Evolutionary conservation across 92 coral and sea anemone species (phyloP).

Genomic region (Palythoa caribaeorum): DNA sequence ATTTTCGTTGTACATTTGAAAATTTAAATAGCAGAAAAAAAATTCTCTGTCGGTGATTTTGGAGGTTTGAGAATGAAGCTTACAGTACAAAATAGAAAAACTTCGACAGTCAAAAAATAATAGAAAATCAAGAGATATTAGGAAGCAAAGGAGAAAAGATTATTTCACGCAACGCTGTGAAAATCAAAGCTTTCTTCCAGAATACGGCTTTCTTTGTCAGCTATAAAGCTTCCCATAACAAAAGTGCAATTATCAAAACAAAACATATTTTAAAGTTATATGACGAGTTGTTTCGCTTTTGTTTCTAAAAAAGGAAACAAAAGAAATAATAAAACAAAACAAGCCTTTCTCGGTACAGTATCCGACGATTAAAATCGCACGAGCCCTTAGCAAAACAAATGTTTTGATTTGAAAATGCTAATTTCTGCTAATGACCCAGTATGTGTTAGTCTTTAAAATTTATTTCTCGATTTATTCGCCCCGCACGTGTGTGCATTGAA

Average conservation of each 20-base stretch:
- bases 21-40: conserved; percentile 1
- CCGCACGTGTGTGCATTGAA: conserved; percentile 50
- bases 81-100: background rate
- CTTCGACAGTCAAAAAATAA: background rate
- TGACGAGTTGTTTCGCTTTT: conserved; percentile 17
- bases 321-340: background rate
- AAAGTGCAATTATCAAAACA: conserved; percentile 12
- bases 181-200: conserved; percentile 24
- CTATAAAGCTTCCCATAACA: background rate
- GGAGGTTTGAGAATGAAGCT: background rate
- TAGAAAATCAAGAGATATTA: background rate
- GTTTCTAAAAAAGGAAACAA: background rate
- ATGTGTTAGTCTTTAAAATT: conserved; percentile 61
- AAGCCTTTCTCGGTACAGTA: conserved; percentile 20
- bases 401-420: conserved; percentile 72
- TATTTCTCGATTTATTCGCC: conserved; percentile 45
- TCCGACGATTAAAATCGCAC: conserved; percentile 23
- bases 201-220: conserved; percentile 19
- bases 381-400: conserved; percentile 59
- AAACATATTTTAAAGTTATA: background rate
- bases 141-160: background rate
- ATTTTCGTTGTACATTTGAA: conserved; percentile 15
- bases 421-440: conserved; percentile 63
- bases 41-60: background rate
- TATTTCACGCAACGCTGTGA: conserved; percentile 6